Base-by-base conservation (phyloP, 2,888 invertebrate species). In the Mesochorus sp. region DNA sequence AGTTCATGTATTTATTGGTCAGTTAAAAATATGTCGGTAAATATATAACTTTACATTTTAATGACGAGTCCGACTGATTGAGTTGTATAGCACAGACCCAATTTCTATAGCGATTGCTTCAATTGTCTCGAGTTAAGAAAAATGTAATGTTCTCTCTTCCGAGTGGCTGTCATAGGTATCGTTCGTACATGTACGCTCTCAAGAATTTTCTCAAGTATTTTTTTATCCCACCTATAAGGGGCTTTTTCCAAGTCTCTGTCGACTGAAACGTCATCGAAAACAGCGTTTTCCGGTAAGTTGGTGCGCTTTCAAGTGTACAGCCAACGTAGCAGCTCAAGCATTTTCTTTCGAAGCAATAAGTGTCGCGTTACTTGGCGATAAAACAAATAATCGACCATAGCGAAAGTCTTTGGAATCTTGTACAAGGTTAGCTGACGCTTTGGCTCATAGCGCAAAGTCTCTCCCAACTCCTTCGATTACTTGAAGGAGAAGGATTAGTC, bases 361-460 rank as follows among this genome's bases (percentile, higher is more conserved):
- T 83, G 80, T 84, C 83, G 80, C 72, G 79, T 85, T 84, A 82
- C 84, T 79, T 72, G 67, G 44, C 76, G 79, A 83, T 80, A 84
- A 82, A 83, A 84, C 83, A 83, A 84, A 83, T 83, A 80, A 83
- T 82, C 83, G 80, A 70, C 49, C 55, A 47, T 57, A 61, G 5
- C 28, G 24, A 73, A 62, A 67, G 44, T 68, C 67, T 34, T 42
- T 53, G 55, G 64, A n/a, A 71, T 44, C 21, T 61, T 51, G 61
- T 21, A 17, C 37, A 31, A 61, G 37, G 21, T 3, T 59, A 21
- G 12, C 59, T 44, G 31, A 24, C n/a, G 39, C 66, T 37, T 37
- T 55, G n/a, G 53, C 26, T 37, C 26, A 8, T 10, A 21, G 31
- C 19, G 10, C 28, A 26, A 34, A 51, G 17, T 49, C 55, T 26